Evolutionary conservation across 2,888 invertebrate genomes (phyloP), one percentile per base, ranked within the genome.

Genomic region (Metacarcinus magister): DNA sequence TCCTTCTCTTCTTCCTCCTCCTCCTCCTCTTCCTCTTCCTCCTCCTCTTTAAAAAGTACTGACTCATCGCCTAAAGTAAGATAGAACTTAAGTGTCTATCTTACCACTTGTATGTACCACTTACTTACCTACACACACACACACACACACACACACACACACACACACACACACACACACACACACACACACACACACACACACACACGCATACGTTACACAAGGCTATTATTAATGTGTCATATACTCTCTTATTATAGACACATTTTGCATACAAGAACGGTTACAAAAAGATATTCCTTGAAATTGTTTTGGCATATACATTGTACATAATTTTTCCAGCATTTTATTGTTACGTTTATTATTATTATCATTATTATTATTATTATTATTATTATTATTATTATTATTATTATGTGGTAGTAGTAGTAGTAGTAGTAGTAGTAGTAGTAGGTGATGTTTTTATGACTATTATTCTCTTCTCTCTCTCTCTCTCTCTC

Each of bases 101-200:
- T 60, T 60, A 60, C 60, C 60, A 60, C 60, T 60, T 39, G 87
- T 39, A 13, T 48, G n/a, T 48, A 46, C 46, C 3, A 92, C 92
- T 48, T 28, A 46, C 48, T 87, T 87, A 87, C 87, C 32, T 5
- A 39, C 87, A 87, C 87, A 87, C 87, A 87, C 87, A 67, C 90
- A 90, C 90, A 90, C 43, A 90, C 90, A 92, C 90, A 67, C 90
- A 90, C 90, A 90, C 2, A 90, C 90, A 90, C 90, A 67, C 67
- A 67, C 67, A 67, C 67, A 67, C 87, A 87, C 28, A 93, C 93
- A 93, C 93, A 93, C 93, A 93, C 67, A 93, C 67, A 93, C 67
- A 93, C 67, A 93, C 67, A 93, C 93, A 93, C 43, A 93, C 39
- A 93, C 67, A 93, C 67, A 54, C 43, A 93, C 28, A 67, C 67